phyloP scores from a whole-genome alignment of 2,888 invertebrate species.

The Nipponacmea schrenckii region DNA sequence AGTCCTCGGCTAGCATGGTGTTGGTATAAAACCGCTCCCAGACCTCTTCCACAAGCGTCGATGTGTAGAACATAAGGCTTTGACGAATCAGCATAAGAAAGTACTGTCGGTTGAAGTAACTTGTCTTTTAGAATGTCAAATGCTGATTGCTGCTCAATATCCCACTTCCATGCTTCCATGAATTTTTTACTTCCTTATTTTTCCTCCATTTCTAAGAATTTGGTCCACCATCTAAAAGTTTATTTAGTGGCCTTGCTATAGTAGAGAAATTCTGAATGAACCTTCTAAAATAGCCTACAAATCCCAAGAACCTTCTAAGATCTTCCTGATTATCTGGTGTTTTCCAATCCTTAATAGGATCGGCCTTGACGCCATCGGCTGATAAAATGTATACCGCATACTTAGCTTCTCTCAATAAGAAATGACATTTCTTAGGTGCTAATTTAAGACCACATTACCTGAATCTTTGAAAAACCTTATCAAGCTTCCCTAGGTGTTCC shows the following conservation, averaged over 20 bases:
- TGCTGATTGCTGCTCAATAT: too few relatives aligned
- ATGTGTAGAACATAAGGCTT: too few relatives aligned
- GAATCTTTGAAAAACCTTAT: constrained; percentile 28
- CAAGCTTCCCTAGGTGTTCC: constrained; percentile 24
- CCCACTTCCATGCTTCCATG: too few relatives aligned
- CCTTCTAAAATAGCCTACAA: background rate
- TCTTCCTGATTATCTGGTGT: constrained; percentile 18
- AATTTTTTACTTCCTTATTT: too few relatives aligned
- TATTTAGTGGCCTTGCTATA: background rate
- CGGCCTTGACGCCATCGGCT: background rate
- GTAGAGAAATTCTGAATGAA: background rate
- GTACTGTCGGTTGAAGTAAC: too few relatives aligned
- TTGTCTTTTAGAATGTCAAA: too few relatives aligned
- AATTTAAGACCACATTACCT: constrained; percentile 28
- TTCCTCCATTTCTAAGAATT: too few relatives aligned
- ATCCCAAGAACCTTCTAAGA: constrained; percentile 4
- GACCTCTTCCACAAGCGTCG: background rate
- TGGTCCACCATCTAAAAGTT: background rate
- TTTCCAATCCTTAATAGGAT: constrained; percentile 28
- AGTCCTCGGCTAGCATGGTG: constrained; percentile 23
- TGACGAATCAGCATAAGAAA: too few relatives aligned
- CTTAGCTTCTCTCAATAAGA: constrained; percentile 20
- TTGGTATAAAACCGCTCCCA: constrained; percentile 31
- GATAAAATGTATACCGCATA: constrained; percentile 33
- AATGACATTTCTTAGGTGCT: constrained; percentile 33